Base-by-base conservation (phyloP, 2,888 invertebrate species). In the Chrysolina haemoptera region DNA sequence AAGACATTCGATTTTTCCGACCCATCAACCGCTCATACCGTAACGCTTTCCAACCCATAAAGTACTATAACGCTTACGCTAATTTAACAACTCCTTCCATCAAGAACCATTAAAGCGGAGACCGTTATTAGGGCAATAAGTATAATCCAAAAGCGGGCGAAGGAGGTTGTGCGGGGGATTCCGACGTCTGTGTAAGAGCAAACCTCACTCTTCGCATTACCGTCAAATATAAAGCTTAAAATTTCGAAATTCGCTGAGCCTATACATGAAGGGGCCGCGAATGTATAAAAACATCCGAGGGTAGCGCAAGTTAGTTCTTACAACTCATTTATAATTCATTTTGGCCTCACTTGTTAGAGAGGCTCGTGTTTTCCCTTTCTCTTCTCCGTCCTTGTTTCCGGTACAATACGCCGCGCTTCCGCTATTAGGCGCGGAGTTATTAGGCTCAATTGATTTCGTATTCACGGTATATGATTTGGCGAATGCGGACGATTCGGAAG, bases 291-390 rank as follows among this genome's bases (percentile, higher is more conserved):
- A 86, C 85, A 85, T 79, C 77, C 82, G 80, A 79, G 82, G 84
- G 85, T 83, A 85, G 87, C 87, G 86, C 86, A 87, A 88, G 88
- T 88, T 88, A 87, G 87, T 88, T 88, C 88, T 88, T 88, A 88
- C 87, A 83, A 83, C 84, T 87, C 87, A 87, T 88, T 86, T 86
- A 88, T 88, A 85, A 88, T 88, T 87, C 87, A 88, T 76, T 74
- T 68, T 76, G 79, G 80, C 82, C 76, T 81, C 83, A 83, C 83
- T 83, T 83, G 84, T 83, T 83, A 81, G 82, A 80, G 80, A 70
- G 76, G 71, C 75, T 71, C 75, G 76, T 68, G 71, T 75, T 71
- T 73, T 73, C 73, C 68, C 73, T 73, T 68, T 73, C 81, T 76
- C 80, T 80, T 81, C 81, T 81, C 81, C 81, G 82, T 74, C 75